These are phyloP conservation scores for Apis laboriosa DNA, from an alignment of 1,140 invertebrate genomes.

Conservation along the genomic window DNA sequence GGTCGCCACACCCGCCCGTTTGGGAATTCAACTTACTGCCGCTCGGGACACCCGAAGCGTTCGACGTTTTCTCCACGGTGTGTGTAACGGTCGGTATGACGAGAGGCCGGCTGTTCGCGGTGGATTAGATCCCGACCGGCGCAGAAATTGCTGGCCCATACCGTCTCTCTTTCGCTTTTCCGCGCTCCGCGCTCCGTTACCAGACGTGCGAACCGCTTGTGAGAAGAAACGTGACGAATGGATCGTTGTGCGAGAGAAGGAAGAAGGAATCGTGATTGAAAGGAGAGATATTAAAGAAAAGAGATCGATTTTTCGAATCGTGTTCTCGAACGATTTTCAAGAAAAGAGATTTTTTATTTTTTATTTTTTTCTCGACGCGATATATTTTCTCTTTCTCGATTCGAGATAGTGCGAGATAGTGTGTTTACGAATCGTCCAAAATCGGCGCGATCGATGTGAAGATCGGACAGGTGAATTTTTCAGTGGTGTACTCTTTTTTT, in stretches of 20 bases:
- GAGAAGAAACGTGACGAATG: constrained; percentile 5
- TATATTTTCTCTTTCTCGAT: too few relatives aligned
- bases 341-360: too few relatives aligned
- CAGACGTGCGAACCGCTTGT: constrained; percentile 7
- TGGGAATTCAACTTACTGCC: constrained; percentile 80
- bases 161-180: constrained; percentile 30
- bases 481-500: not conserved
- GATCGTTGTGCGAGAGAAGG: not conserved
- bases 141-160: constrained; percentile 40
- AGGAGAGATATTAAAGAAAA: not conserved
- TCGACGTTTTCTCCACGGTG: constrained; percentile 60
- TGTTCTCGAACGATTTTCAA: not conserved
- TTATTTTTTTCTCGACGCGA: too few relatives aligned
- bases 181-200: constrained; percentile 7
- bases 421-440: not conserved
- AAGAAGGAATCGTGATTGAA: not conserved
- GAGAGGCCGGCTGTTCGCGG: constrained; percentile 47
- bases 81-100: constrained; percentile 57
- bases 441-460: not conserved
- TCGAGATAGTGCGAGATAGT: too few relatives aligned
- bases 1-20: constrained; percentile 81
- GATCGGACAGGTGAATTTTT: not conserved
- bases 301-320: too few relatives aligned
- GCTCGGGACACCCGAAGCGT: constrained; percentile 61
- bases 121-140: constrained; percentile 39